Evolutionary conservation across 1,140 invertebrate species (phyloP).

Genomic region (Rhagoletis zephyria): DNA sequence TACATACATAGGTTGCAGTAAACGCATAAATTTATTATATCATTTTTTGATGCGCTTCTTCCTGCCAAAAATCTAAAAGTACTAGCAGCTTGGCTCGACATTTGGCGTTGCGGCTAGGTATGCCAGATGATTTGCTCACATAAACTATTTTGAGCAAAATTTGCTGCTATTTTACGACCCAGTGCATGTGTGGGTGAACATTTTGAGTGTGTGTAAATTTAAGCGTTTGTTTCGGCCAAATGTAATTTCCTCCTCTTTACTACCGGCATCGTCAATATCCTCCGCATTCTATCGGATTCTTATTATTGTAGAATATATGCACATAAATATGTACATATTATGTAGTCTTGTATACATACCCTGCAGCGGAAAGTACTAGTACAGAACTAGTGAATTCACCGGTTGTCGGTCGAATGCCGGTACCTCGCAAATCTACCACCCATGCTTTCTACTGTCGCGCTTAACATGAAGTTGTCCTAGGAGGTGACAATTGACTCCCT

Average conservation of each 20-base stretch:
- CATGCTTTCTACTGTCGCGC: no score
- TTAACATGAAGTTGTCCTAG: no score
- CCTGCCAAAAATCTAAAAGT: conserved; percentile 46
- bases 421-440: no score
- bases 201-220: conserved; percentile 40
- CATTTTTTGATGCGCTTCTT: conserved; percentile 50
- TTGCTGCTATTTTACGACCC: conserved; percentile 33
- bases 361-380: no score
- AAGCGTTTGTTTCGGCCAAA: conserved; percentile 45
- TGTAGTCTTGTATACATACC: no score
- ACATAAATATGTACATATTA: no score
- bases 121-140: conserved; percentile 34
- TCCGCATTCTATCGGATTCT: background rate
- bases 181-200: conserved; percentile 19
- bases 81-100: background rate
- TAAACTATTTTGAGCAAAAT: conserved; percentile 50
- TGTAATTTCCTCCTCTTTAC: conserved; percentile 28
- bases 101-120: background rate
- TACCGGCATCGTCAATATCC: background rate
- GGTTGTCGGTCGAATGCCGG: no score
- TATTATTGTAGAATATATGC: no score
- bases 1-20: background rate
- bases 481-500: no score
- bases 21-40: conserved; percentile 50
- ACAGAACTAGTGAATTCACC: no score